Evolutionary conservation across 2,888 invertebrate species (phyloP), one percentile per base, ranked within the genome.

Genomic region (Deilephila porcellus): DNA sequence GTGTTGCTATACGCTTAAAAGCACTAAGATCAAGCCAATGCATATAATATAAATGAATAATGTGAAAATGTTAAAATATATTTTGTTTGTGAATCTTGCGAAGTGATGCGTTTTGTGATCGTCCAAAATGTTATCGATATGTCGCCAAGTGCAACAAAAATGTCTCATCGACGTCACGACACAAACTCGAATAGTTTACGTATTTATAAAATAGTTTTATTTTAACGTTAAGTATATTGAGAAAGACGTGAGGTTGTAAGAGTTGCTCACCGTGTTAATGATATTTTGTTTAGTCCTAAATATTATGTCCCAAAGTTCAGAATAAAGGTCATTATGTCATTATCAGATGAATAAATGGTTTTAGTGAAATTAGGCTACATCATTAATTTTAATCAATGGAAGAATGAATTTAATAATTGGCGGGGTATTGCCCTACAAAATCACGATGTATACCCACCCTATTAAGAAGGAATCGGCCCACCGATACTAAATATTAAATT

Each of bases 181-280:
- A 86, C 83, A 86, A 88, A 89, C 91, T 92, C 89, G 91, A 92
- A 92, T 92, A 91, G 81, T 83, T 86, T 82, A 83, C 79, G 75
- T 87, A 88, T 88, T 86, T 89, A 86, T 85, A 79, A 74, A 75
- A 78, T 87, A 88, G 81, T 77, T 83, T 75, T 83, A 80, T 79
- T 76, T 82, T 83, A 81, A 52, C 45, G 71, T 80, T 82, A 82
- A 77, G 78, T 85, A 79, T 80, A 80, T 78, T 82, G 77, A 78
- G 80, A 83, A 80, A 80, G 78, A 83, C 77, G 82, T 73, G 83
- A 81, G 80, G 83, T 87, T 87, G 85, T 86, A 84, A 86, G 77
- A 81, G 67, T 86, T 86, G 87, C 86, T 90, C 85, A 85, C 80
- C 80, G 80, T 52, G 67, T 52, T 67, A 77, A 78, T 83, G 75